Evolutionary conservation across 2,888 invertebrate species (phyloP), one percentile per base, ranked within the genome.

Genomic region (Cosmia pyralina): DNA sequence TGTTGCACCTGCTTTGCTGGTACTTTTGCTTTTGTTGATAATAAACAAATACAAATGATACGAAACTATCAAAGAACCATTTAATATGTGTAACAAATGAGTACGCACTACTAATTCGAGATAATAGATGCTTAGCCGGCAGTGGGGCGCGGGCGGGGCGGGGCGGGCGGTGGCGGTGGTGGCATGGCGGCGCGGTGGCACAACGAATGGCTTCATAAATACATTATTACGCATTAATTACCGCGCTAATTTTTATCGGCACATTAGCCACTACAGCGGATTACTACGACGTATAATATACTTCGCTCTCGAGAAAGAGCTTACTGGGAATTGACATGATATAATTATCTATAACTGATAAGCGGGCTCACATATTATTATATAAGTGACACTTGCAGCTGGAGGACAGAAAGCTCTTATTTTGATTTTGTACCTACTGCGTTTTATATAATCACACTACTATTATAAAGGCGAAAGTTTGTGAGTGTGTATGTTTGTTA

Each of bases 201-300:
- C 28, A 53, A 63, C 68, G 72, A 66, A 62, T 46, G 57, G 69
- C 58, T 82, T 66, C 79, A 72, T 72, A 80, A 78, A 78, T 80
- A 80, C 65, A 69, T 78, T 46, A 78, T 69, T 38, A 63, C 52
- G 59, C 67, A 77, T 77, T 79, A 71, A 76, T 81, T 60, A 68
- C 17, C 53, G 59, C 41, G 19, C 28, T 71, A 77, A 71, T 79
- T 65, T 71, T 53, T 81, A 68, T 64, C 67, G 69, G 55, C 46
- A 62, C 55, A 81, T 76, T 68, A 65, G 70, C 59, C 55, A 48
- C 19, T 46, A 50, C 34, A 22, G 34, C 13, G 67, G 77, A 53
- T 76, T 68, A 81, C 34, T 53, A 15, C 28, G 19, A 1, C 15
- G 28, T 11, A 10, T 41, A 5, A 69, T 68, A 52, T 52, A 60